Evolutionary conservation across 2,113 vertebrate species (phyloP).

Genomic region (Herpetotheres cachinnans): DNA sequence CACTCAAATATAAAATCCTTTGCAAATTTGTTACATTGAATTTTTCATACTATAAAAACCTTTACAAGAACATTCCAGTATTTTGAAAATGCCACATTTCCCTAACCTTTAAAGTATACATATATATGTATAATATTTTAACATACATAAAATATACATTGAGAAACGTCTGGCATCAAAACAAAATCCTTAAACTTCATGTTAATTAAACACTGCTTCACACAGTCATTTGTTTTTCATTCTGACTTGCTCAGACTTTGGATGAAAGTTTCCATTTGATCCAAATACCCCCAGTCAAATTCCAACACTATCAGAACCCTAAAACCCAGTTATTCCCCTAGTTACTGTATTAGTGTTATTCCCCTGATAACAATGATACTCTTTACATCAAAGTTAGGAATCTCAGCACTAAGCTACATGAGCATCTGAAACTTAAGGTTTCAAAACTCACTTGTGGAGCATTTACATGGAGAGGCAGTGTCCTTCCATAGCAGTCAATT

Average conservation of each 20-base stretch:
- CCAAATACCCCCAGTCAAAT: neutral
- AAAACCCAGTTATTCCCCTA: neutral
- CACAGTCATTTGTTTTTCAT: neutral
- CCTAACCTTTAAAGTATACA: neutral
- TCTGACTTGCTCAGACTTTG: neutral
- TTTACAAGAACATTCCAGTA: neutral
- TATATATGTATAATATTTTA: neutral
- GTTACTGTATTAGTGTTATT: neutral
- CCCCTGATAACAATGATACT: neutral
- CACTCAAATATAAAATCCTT: neutral
- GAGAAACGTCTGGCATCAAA: neutral
- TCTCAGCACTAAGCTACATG: neutral
- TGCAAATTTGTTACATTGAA: neutral
- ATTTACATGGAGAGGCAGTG: neutral
- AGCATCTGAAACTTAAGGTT: neutral
- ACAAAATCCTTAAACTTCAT: neutral
- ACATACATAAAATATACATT: neutral
- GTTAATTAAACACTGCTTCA: neutral
- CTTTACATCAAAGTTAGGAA: neutral
- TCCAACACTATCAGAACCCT: neutral
- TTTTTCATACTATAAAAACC: neutral
- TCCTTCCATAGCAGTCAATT: neutral
- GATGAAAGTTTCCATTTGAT: neutral
- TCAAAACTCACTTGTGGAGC: neutral
- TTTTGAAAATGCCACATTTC: neutral